Base-by-base conservation (phyloP, 2,113 vertebrate species). In the Neotoma lepida region DNA sequence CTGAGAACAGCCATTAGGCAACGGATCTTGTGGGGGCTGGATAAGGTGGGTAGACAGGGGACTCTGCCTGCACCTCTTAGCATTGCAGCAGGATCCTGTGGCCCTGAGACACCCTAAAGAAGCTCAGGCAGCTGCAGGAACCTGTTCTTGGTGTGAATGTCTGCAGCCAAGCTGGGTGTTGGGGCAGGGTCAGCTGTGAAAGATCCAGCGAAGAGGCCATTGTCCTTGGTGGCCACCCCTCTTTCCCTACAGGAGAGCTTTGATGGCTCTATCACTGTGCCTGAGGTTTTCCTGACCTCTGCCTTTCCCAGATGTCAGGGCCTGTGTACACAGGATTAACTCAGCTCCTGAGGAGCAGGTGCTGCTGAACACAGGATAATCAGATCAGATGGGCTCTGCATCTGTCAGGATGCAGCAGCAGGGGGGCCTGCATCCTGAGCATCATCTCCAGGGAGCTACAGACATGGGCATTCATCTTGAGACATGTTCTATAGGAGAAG, bases 31-130 rank as follows among this genome's bases (percentile, higher is more conserved):
- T 9, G 44, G 26, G 9, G 24, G 68, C 58, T 4, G 26, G 63
- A 49, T 26, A 1, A 15, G 20, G n/a, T 2, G 28, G 20, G 22
- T 54, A 20, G 14, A 0, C 14, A 2, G 9, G 15, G 26, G 56
- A 14, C 3, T 24, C 8, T 39, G n/a, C 28, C 49, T 33, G 39
- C 56, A 73, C 61, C 44, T 9, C 6, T 15, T 54, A 24, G 26
- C 24, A 9, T 24, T 35, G 24, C 7, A 44, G 63, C 56, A 87
- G 70, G 58, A 10, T 61, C 41, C 44, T 17, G 2, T 4, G 15
- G 41, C 30, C 24, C n/a, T 1, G 14, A 9, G 5, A 44, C 20
- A 33, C 33, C 14, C 12, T 71, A 35, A 44, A 41, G 64, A 63
- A 63, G 41, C 80, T 78, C 30, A 84, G 88, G 20, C 15, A 58